These are phyloP conservation scores for Strix uralensis DNA, from an alignment of 2,113 vertebrate species.

Conservation along the genomic window DNA sequence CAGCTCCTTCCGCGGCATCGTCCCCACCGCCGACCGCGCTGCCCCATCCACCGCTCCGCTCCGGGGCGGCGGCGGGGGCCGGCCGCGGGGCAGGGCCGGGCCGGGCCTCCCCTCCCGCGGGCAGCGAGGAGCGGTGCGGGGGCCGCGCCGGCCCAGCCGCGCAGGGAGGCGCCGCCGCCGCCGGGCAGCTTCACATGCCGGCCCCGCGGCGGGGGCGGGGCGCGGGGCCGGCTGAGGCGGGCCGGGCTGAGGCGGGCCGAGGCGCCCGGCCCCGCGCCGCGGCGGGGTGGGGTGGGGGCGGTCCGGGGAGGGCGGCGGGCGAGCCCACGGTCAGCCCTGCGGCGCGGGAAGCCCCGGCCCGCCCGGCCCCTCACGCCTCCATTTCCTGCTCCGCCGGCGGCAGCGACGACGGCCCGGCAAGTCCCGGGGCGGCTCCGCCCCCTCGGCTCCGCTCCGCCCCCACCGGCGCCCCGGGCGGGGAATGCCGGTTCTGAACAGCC, in stretches of 20 bases:
- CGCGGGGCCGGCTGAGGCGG: not conserved
- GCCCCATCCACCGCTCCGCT: slow-evolving; percentile 62
- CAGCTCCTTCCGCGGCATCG: slow-evolving; percentile 95
- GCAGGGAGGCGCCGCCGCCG: not conserved
- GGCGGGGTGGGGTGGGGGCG: no score
- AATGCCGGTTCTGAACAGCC: not conserved
- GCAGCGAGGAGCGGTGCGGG: not conserved
- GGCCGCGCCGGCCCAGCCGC: not conserved
- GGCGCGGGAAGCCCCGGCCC: not conserved
- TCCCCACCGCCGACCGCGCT: slow-evolving; percentile 78
- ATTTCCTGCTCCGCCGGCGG: not conserved
- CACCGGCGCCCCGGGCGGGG: not conserved
- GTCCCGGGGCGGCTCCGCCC: not conserved
- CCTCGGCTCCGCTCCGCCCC: not conserved
- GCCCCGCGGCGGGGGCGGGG: not conserved
- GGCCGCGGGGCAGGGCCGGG: not conserved
- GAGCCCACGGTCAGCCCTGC: not conserved
- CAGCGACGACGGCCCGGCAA: not conserved
- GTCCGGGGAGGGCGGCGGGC: not conserved
- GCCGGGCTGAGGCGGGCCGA: not conserved
- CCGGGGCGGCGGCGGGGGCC: not conserved
- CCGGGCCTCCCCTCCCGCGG: not conserved
- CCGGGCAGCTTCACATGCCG: not conserved
- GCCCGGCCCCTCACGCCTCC: slow-evolving; percentile 13
- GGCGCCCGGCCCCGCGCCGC: not conserved